These are phyloP conservation scores for Hypercompe scribonia DNA, from an alignment of 2,888 invertebrate genomes.

Conservation along the genomic window DNA sequence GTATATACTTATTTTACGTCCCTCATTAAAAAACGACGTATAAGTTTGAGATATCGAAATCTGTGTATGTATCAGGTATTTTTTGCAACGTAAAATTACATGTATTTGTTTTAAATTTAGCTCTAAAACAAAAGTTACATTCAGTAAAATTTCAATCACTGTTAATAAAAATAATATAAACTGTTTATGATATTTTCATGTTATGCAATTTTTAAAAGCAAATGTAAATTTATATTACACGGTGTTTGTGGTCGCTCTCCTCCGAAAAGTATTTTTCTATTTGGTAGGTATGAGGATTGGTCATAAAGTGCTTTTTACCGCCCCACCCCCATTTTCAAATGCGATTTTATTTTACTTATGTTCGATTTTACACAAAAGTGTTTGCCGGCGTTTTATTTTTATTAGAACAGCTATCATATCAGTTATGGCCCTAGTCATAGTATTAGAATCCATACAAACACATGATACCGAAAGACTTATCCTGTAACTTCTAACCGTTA, in stretches of 20 bases:
- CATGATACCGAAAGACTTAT: no score
- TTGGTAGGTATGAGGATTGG: no score
- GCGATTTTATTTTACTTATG: no score
- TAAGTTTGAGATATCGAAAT: neutral
- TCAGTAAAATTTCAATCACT: neutral
- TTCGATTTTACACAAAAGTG: neutral
- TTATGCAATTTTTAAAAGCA: conserved; percentile 1
- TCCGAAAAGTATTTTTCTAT: no score
- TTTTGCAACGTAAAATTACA: neutral
- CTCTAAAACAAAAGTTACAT: neutral
- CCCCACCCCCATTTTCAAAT: no score
- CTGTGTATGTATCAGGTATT: neutral
- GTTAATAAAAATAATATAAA: conserved; percentile 11
- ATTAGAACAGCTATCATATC: conserved; percentile 11
- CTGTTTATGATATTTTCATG: neutral
- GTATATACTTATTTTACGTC: no score
- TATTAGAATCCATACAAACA: conserved; percentile 13
- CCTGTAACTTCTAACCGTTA: no score
- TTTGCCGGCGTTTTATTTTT: neutral
- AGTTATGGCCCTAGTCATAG: neutral
- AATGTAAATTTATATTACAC: no score
- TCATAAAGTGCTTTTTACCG: no score
- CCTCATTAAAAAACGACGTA: neutral
- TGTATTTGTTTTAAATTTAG: neutral
- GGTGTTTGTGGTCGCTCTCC: no score